phyloP scores from a whole-genome alignment of 1,140 invertebrate genomes.

The Teleopsis dalmanni region DNA sequence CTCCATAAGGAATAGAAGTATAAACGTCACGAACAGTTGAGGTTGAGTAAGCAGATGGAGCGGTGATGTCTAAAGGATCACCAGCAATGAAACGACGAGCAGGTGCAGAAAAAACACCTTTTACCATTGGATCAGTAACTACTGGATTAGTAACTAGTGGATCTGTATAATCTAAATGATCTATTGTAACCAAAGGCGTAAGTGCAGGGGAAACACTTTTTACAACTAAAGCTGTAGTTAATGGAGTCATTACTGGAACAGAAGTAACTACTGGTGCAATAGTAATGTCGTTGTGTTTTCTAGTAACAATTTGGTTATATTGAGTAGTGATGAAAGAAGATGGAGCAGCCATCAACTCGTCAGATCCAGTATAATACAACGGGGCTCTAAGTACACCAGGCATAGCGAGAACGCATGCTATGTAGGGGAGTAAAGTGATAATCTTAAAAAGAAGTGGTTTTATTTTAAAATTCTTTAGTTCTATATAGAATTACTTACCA shows the following conservation, averaged over 20 bases:
- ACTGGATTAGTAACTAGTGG: slow-evolving; percentile 8
- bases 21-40: too few relatives aligned
- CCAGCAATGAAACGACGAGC: too few relatives aligned
- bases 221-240: slow-evolving; percentile 8
- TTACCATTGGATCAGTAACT: slow-evolving; percentile 19
- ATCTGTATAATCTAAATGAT: slow-evolving; percentile 16
- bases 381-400: slow-evolving; percentile 21
- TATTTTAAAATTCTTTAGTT: too few relatives aligned
- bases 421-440: slow-evolving; percentile 17
- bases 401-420: slow-evolving; percentile 17
- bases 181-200: too few relatives aligned
- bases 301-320: slow-evolving; percentile 45
- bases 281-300: slow-evolving; percentile 44
- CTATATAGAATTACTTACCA: too few relatives aligned
- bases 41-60: slow-evolving; percentile 13
- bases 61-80: slow-evolving; percentile 18
- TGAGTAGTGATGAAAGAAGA: slow-evolving; percentile 43
- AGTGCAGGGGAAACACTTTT: slow-evolving; percentile 14
- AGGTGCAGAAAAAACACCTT: too few relatives aligned
- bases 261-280: slow-evolving; percentile 27
- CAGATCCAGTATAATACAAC: slow-evolving; percentile 21
- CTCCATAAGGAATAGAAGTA: too few relatives aligned
- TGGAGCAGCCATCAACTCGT: slow-evolving; percentile 25
- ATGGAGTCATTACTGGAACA: not conserved
- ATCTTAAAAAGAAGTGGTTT: too few relatives aligned